Percentiles rank a stretch among this genome's conserved stretches.
Evolutionary conservation across 2,113 vertebrate genomes (phyloP).

Genomic region (Cyprinus carpio): DNA sequence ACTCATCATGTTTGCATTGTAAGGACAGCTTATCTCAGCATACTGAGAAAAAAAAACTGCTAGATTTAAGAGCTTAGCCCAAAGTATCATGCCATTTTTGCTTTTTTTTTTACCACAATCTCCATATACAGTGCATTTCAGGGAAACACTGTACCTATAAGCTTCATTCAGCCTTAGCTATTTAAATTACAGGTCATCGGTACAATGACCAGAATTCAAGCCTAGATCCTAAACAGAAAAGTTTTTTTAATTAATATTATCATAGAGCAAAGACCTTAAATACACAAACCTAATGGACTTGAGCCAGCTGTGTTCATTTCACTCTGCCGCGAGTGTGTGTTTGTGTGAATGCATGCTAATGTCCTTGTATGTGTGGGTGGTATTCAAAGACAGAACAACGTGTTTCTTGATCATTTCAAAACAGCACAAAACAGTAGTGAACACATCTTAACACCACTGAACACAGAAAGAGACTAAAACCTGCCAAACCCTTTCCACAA

Average conservation of each 20-base stretch:
- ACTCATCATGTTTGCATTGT: not conserved
- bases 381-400: not conserved
- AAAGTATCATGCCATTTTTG: not conserved
- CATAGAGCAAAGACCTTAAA: conserved; percentile 46
- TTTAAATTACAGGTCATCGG: not conserved
- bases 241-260: conserved; percentile 59
- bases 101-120: not conserved
- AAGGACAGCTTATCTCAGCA: not conserved
- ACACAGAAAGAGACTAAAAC: not conserved
- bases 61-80: not conserved
- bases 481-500: not conserved
- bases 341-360: conserved; percentile 52
- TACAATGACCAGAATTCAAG: conserved; percentile 3
- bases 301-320: conserved; percentile 46
- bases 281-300: conserved; percentile 6
- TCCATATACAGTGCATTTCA: not conserved
- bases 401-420: conserved; percentile 8
- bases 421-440: not conserved
- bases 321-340: conserved; percentile 55
- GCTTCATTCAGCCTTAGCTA: conserved; percentile 38
- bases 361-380: conserved; percentile 52
- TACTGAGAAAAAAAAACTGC: not conserved
- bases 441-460: conserved; percentile 13
- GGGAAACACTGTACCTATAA: not conserved
- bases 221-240: conserved; percentile 37